Evolutionary conservation across 2,797 vertebrate species (phyloP).

Genomic region (Platalea minor): DNA sequence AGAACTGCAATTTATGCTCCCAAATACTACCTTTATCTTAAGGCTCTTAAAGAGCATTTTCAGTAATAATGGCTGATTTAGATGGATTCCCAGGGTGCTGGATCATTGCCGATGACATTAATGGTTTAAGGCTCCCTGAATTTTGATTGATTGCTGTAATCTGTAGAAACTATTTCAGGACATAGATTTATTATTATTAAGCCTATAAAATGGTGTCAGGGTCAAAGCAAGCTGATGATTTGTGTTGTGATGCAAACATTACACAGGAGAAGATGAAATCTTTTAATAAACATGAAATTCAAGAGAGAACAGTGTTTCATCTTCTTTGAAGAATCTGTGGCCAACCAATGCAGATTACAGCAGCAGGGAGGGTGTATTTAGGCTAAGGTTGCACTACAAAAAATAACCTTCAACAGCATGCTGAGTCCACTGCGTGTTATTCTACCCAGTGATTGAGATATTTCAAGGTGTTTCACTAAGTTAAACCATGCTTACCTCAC

Average conservation of each 20-base stretch:
- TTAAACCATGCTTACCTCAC: not conserved
- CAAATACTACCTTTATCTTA: constrained; percentile 58
- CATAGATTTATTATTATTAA: constrained; percentile 83
- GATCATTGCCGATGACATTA: constrained; percentile 79
- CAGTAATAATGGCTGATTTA: constrained; percentile 75
- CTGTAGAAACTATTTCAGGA: constrained; percentile 80
- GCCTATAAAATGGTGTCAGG: constrained; percentile 78
- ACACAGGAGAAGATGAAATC: constrained; percentile 62
- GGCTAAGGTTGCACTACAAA: not conserved
- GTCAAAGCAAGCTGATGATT: constrained; percentile 75
- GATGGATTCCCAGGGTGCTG: constrained; percentile 74
- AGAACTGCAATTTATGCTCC: constrained; percentile 64
- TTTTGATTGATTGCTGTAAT: constrained; percentile 82
- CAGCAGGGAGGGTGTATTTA: not conserved
- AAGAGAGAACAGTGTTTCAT: constrained; percentile 49
- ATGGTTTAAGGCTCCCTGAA: constrained; percentile 78
- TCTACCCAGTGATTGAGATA: not conserved
- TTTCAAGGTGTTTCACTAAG: not conserved
- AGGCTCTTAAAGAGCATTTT: constrained; percentile 69
- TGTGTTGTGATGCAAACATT: constrained; percentile 74
- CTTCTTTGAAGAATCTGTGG: constrained; percentile 27
- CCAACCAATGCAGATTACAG: constrained; percentile 8
- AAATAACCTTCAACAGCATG: constrained; percentile 9
- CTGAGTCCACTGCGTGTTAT: not conserved
- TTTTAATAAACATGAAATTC: constrained; percentile 70